Evolutionary conservation across 2,888 invertebrate species (phyloP), one percentile per base, ranked within the genome.

Genomic region (Acrocyrtus sp.): DNA sequence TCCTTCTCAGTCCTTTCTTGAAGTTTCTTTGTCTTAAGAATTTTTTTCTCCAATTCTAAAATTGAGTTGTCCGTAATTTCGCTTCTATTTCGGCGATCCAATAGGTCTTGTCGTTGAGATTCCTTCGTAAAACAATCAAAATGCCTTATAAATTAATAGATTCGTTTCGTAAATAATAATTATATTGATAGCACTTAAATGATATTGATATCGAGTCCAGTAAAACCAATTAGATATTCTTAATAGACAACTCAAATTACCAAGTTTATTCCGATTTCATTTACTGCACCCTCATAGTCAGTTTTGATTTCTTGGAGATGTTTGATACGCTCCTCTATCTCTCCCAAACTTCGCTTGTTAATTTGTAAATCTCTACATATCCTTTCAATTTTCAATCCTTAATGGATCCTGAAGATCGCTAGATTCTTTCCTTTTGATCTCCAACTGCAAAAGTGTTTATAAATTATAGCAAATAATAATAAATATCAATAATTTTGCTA

Each of bases 381-480:
- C n/a, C 26, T 57, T n/a, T 66, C 45, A 4, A 66, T 3, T 21
- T n/a, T 61, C 53, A 4, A 41, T 39, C 3, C 48, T 54, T 4
- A 60, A 12, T 6, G 69, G 69, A 6, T 45, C 48, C 43, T 54
- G 53, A 15, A 26, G 45, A 10, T 5, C 12, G 19, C 12, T 45
- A 12, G 22, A 47, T 22, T 60, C 34, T 2, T 17, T 53, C 26
- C 67, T 43, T 1, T 34, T 34, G 12, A 17, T 19, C 19, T 69
- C 60, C 24, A 56, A 24, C 63, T 73, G 10, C 24, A 17, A 6
- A 58, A 58, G n/a, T n/a, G n/a, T n/a, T n/a, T n/a, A n/a, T n/a
- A n/a, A n/a, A n/a, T n/a, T n/a, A n/a, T n/a, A 54, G 34, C 39
- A 34, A 34, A 12, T 34, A 34, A n/a, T n/a, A n/a, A n/a, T n/a